A percentile compares a stretch with the other conserved stretches of the same genome.
Evolutionary conservation across 1,140 invertebrate species (phyloP).

Genomic region (Heliconius eleuchia): DNA sequence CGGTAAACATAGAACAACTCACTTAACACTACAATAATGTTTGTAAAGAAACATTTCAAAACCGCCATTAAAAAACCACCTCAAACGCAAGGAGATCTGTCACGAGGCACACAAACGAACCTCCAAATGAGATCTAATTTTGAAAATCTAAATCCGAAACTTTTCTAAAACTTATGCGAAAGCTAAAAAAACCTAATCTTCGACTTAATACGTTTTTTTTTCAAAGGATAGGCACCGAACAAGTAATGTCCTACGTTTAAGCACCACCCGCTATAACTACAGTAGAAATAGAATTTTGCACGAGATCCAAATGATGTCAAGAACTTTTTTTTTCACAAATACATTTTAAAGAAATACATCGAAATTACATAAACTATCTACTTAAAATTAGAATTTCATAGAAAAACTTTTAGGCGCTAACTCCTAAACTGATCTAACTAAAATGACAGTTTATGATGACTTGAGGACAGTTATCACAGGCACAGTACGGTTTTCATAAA

Average conservation of each 20-base stretch:
- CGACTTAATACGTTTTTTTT: slow-evolving; percentile 58
- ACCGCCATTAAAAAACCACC: slow-evolving; percentile 48
- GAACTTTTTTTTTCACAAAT: slow-evolving; percentile 55
- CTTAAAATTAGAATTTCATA: slow-evolving; percentile 64
- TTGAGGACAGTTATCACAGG: slow-evolving; percentile 32
- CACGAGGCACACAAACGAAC: slow-evolving; percentile 57
- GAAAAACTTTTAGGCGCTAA: slow-evolving; percentile 32
- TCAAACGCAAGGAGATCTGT: slow-evolving; percentile 69
- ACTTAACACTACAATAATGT: slow-evolving; percentile 63
- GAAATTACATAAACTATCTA: slow-evolving; percentile 63
- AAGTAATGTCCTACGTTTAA: slow-evolving; percentile 57
- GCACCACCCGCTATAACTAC: slow-evolving; percentile 70
- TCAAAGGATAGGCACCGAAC: slow-evolving; percentile 58
- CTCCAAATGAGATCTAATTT: slow-evolving; percentile 76
- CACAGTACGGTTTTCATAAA: slow-evolving; percentile 19
- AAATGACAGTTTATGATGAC: slow-evolving; percentile 26
- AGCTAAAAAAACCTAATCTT: slow-evolving; percentile 47
- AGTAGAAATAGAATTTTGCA: slow-evolving; percentile 66
- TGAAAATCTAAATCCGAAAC: slow-evolving; percentile 57
- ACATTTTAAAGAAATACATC: slow-evolving; percentile 57
- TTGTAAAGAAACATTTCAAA: slow-evolving; percentile 60
- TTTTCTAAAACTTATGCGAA: slow-evolving; percentile 42
- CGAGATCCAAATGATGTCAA: slow-evolving; percentile 68
- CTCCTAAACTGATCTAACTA: slow-evolving; percentile 33
- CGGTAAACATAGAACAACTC: slow-evolving; percentile 45